Conservation (phyloP, 2,888 invertebrate genomes). For the Notocelia uddmanniana region DNA sequence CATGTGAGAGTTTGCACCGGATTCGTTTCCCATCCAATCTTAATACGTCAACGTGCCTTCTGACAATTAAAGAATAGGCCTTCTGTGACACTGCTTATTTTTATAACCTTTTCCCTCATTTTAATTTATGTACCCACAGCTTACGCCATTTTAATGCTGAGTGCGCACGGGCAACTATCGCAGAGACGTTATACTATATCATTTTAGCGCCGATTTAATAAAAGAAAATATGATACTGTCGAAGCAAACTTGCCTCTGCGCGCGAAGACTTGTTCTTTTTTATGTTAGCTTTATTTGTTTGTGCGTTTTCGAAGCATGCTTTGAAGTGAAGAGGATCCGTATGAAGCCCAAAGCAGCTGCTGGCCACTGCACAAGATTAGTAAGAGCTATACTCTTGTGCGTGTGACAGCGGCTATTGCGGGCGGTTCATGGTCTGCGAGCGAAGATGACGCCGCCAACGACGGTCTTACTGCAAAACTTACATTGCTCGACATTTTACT, state of each 20-base stretch:
- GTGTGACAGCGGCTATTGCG: constrained; percentile 99
- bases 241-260: background rate
- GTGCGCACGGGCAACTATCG: background rate
- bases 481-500: background rate
- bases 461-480: constrained; percentile 11
- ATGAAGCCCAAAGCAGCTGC: constrained; percentile 97
- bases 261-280: background rate
- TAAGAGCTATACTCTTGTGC: constrained; percentile 96
- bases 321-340: constrained; percentile 50
- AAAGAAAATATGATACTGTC: background rate
- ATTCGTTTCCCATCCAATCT: background rate
- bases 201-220: background rate
- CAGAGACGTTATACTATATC: background rate
- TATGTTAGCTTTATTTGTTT: constrained; percentile 33
- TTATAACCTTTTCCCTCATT: background rate
- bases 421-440: constrained; percentile 86
- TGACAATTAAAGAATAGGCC: background rate
- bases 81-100: background rate
- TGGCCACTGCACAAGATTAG: constrained; percentile 99
- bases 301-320: constrained; percentile 34
- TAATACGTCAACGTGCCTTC: background rate
- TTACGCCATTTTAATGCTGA: background rate
- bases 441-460: constrained; percentile 51
- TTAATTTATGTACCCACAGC: background rate
- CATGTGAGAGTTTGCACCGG: background rate